Percentiles rank a stretch among this genome's conserved stretches.
Evolutionary conservation across 2,113 vertebrate genomes (phyloP).

Genomic region (Grus americana): DNA sequence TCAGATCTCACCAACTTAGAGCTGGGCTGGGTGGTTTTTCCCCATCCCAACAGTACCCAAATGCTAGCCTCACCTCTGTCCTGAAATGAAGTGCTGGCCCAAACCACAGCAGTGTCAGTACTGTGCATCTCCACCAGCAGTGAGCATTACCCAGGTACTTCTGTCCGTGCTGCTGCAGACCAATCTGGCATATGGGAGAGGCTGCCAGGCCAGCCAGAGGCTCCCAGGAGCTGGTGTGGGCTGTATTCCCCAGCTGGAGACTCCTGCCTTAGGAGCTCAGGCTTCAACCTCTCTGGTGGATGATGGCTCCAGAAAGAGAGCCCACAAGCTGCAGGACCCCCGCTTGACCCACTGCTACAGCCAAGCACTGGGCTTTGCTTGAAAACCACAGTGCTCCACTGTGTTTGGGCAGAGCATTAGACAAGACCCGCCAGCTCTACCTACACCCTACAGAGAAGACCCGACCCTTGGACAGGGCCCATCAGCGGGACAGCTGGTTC

Average conservation of each 20-base stretch:
- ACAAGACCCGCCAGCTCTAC: not conserved
- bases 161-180: not conserved
- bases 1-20: not conserved
- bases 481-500: not conserved
- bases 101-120: not conserved
- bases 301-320: not conserved
- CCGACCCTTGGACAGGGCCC: not conserved
- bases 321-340: not conserved
- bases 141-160: not conserved
- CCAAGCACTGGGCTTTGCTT: not conserved
- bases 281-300: not conserved
- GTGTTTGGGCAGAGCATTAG: not conserved
- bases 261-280: not conserved
- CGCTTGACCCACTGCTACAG: not conserved
- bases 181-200: not conserved
- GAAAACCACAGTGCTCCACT: not conserved
- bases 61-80: not conserved
- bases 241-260: not conserved
- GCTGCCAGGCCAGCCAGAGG: not conserved
- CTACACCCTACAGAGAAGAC: not conserved
- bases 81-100: not conserved
- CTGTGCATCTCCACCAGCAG: rapidly evolving
- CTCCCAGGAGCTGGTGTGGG: not conserved
- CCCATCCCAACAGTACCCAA: not conserved
- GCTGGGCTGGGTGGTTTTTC: not conserved